Percentiles rank a stretch among this genome's conserved stretches.
These are phyloP conservation scores for Heterocephalus glaber DNA, from an alignment of 2,113 vertebrate species.

Conservation along the genomic window DNA sequence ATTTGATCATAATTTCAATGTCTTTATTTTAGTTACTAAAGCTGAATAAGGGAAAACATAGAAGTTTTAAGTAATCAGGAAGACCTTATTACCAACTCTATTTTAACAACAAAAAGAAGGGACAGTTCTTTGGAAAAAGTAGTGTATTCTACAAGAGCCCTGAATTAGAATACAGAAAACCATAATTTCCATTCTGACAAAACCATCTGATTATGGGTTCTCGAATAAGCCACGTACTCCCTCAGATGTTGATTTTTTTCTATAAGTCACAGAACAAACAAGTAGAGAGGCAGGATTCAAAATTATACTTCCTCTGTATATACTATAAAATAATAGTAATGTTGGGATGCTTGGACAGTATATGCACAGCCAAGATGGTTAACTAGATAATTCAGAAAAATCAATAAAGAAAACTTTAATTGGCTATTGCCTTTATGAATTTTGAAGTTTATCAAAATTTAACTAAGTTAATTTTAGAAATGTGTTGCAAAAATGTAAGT, in stretches of 20 bases:
- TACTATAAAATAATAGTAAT: background rate
- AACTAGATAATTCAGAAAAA: constrained; percentile 18
- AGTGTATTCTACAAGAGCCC: background rate
- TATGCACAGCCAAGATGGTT: background rate
- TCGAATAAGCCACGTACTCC: background rate
- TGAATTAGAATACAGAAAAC: background rate
- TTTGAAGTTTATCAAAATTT: constrained; percentile 1
- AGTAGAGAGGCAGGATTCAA: background rate
- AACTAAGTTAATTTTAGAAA: constrained; percentile 31
- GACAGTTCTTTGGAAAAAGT: background rate
- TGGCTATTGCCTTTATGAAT: background rate
- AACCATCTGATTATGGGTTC: background rate
- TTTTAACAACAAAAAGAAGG: background rate
- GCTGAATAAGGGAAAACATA: background rate
- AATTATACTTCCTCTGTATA: background rate
- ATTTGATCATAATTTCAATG: constrained; percentile 49
- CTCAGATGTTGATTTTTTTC: background rate
- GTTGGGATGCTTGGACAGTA: background rate
- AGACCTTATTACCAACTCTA: background rate
- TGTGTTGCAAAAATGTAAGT: background rate
- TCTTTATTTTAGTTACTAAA: constrained; percentile 62
- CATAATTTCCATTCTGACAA: constrained; percentile 25
- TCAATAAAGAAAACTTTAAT: constrained; percentile 14
- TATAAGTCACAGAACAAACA: background rate
- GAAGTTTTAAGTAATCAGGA: constrained; percentile 50